Evolutionary conservation across 2,888 invertebrate species (phyloP).

Genomic region (Cetonia aurata): DNA sequence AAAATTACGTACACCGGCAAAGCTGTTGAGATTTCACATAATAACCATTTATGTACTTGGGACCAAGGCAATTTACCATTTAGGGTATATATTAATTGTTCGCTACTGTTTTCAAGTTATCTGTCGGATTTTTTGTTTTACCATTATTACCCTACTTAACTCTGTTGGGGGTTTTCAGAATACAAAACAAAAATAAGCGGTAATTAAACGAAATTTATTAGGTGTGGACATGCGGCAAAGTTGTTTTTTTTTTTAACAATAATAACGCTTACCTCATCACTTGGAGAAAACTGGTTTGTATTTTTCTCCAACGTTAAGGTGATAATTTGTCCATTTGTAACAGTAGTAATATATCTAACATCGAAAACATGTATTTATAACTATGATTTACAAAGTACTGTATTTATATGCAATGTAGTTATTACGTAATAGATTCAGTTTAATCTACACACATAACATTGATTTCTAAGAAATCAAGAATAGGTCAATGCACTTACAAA

Average conservation of each 20-base stretch:
- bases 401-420: no score
- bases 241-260: conserved; percentile 13
- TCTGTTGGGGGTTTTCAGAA: not conserved
- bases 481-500: no score
- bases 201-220: conserved; percentile 1
- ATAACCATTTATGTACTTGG: conserved; percentile 31
- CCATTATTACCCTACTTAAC: not conserved
- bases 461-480: no score
- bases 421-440: no score
- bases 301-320: conserved; percentile 12
- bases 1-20: conserved; percentile 14
- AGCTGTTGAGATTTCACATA: conserved; percentile 11
- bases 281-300: conserved; percentile 19
- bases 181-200: not conserved
- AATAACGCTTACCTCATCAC: conserved; percentile 26
- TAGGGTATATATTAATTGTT: conserved; percentile 28
- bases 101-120: not conserved
- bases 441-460: no score
- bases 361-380: no score
- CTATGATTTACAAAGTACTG: no score
- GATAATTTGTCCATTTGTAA: not conserved
- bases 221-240: not conserved
- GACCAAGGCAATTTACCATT: conserved; percentile 32
- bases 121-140: not conserved
- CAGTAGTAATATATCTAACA: not conserved